A percentile compares a stretch with the other conserved stretches of the same genome.
Conservation (phyloP, 1,140 invertebrate species). For the Tenebrio molitor region DNA sequence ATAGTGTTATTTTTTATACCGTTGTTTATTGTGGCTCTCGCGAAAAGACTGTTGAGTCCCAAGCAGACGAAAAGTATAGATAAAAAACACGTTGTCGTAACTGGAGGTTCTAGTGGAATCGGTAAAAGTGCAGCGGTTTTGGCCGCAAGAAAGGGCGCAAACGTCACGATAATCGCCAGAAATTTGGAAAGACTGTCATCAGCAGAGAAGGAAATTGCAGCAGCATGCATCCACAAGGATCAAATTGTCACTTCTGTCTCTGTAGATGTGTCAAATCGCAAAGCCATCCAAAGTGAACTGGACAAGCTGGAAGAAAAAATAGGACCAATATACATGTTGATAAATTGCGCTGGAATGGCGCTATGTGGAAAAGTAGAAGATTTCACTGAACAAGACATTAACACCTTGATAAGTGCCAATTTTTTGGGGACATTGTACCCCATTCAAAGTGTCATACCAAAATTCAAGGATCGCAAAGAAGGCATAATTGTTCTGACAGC, state of each 20-base stretch:
- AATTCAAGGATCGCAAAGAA: slow-evolving; percentile 79
- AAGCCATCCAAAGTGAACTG: slow-evolving; percentile 72
- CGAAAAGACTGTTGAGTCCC: slow-evolving; percentile 27
- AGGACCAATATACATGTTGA: slow-evolving; percentile 87
- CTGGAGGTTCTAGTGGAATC: slow-evolving; percentile 96
- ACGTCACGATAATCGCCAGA: slow-evolving; percentile 92
- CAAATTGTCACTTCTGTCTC: slow-evolving; percentile 80
- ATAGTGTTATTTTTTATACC: slow-evolving; percentile 23
- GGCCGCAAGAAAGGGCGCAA: slow-evolving; percentile 82
- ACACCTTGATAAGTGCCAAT: slow-evolving; percentile 80
- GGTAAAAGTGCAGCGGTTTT: slow-evolving; percentile 87
- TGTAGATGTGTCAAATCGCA: slow-evolving; percentile 81
- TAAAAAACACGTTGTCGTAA: slow-evolving; percentile 79
- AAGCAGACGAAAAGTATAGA: slow-evolving; percentile 63
- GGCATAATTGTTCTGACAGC: slow-evolving; percentile 89
- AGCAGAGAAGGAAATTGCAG: slow-evolving; percentile 73
- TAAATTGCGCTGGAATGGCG: slow-evolving; percentile 93
- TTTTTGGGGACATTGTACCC: slow-evolving; percentile 80
- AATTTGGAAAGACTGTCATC: slow-evolving; percentile 77
- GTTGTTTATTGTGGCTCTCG: slow-evolving; percentile 1
- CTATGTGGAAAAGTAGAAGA: slow-evolving; percentile 88
- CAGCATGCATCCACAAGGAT: slow-evolving; percentile 62
- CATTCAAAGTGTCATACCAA: slow-evolving; percentile 76
- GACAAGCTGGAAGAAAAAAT: slow-evolving; percentile 63
- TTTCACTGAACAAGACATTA: slow-evolving; percentile 78